Evolutionary conservation across 1,140 invertebrate species (phyloP).

Genomic region (Aphis gossypii): DNA sequence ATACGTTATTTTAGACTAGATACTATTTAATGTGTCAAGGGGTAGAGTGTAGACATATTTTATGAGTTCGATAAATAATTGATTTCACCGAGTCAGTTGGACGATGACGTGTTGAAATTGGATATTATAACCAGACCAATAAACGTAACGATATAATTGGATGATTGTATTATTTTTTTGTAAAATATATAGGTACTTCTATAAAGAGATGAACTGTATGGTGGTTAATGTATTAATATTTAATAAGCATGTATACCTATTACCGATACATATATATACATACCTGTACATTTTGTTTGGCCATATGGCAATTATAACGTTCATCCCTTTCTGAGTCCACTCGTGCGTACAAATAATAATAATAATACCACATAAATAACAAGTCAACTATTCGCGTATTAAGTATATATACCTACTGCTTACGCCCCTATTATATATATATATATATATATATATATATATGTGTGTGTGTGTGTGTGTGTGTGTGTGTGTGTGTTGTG

Average conservation of each 20-base stretch:
- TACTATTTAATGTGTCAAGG: background rate
- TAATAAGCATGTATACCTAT: slow-evolving; percentile 39
- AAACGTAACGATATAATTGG: slow-evolving; percentile 11
- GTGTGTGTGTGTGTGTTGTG: too few relatives aligned
- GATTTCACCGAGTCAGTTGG: slow-evolving; percentile 45
- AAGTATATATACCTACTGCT: too few relatives aligned
- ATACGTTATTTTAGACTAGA: background rate
- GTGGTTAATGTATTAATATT: slow-evolving; percentile 29
- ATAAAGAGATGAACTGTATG: background rate
- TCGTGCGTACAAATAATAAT: slow-evolving; percentile 25
- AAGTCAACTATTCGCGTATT: slow-evolving; percentile 26
- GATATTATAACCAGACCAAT: slow-evolving; percentile 39
- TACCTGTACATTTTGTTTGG: background rate
- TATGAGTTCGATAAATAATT: slow-evolving; percentile 48
- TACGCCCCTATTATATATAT: background rate
- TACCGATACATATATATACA: background rate
- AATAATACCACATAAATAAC: slow-evolving; percentile 43
- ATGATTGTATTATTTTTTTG: background rate
- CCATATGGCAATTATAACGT: slow-evolving; percentile 50
- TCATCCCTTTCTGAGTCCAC: slow-evolving; percentile 31
- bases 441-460: background rate
- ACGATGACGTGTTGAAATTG: slow-evolving; percentile 52
- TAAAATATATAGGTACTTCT: background rate
- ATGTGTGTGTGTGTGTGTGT: too few relatives aligned
- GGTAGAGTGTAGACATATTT: slow-evolving; percentile 31